These are phyloP conservation scores for Diachasmimorpha longicaudata DNA, from an alignment of 1,140 invertebrate species.

Conservation along the genomic window DNA sequence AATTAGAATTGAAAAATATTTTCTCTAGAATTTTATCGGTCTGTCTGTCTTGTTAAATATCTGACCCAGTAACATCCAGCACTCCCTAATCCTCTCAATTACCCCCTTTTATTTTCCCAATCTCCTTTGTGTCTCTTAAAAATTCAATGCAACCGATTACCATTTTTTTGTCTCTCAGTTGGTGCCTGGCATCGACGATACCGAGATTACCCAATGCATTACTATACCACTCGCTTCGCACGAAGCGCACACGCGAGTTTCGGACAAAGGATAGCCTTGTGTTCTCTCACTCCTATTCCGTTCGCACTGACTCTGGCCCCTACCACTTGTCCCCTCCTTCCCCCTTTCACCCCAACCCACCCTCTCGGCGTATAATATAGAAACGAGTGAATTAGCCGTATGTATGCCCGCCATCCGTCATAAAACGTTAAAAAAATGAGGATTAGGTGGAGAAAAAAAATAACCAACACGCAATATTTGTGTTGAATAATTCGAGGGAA, in stretches of 20 bases:
- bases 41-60: too few relatives aligned
- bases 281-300: slow-evolving; percentile 2
- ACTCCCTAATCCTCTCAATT: too few relatives aligned
- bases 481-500: not conserved
- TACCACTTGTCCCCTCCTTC: not conserved
- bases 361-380: not conserved
- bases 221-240: slow-evolving; percentile 16
- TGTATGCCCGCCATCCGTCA: not conserved
- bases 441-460: not conserved
- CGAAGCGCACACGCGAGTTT: slow-evolving; percentile 30
- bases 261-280: slow-evolving; percentile 37
- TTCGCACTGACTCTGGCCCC: not conserved
- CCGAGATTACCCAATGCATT: slow-evolving; percentile 22
- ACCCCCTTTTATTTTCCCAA: too few relatives aligned
- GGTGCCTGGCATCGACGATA: not conserved
- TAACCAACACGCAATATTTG: not conserved
- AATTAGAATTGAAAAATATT: too few relatives aligned
- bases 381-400: not conserved
- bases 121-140: not conserved
- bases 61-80: too few relatives aligned
- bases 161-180: slow-evolving; percentile 6
- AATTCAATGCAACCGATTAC: slow-evolving; percentile 1
- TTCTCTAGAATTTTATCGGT: too few relatives aligned
- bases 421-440: not conserved
- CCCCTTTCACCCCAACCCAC: not conserved